Conservation (phyloP, 2,888 invertebrate genomes). For the Linyphia triangularis region DNA sequence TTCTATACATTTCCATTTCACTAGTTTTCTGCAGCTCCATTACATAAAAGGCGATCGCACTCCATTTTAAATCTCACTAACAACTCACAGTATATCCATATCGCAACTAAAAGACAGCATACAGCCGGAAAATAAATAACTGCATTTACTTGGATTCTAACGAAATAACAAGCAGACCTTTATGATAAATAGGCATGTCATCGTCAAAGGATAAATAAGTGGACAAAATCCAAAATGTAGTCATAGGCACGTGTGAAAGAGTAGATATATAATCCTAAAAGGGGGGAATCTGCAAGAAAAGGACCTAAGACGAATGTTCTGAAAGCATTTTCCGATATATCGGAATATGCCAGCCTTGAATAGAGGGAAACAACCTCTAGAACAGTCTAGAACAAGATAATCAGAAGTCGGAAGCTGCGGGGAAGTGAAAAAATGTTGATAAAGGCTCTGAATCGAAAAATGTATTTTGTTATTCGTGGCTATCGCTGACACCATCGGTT, state of each 20-base stretch:
- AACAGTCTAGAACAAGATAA: conserved; percentile 59
- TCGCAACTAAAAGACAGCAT: background rate
- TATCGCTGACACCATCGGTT: conserved; percentile 61
- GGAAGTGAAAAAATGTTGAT: conserved; percentile 58
- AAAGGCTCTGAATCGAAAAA: conserved; percentile 63
- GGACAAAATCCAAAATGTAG: conserved; percentile 31
- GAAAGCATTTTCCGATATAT: conserved; percentile 69
- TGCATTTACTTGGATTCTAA: conserved; percentile 37
- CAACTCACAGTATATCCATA: background rate
- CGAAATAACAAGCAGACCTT: conserved; percentile 47
- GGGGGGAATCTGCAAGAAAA: conserved; percentile 27
- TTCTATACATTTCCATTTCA: background rate
- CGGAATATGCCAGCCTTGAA: conserved; percentile 58
- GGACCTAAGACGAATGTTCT: conserved; percentile 53
- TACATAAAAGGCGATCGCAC: background rate
- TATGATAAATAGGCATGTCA: conserved; percentile 54
- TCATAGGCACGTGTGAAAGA: background rate
- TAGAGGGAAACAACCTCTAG: conserved; percentile 58
- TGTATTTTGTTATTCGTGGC: conserved; percentile 53
- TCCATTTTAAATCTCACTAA: background rate
- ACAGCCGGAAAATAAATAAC: conserved; percentile 37
- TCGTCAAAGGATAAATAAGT: conserved; percentile 50
- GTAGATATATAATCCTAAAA: conserved; percentile 40
- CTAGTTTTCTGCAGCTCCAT: background rate
- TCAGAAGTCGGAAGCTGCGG: conserved; percentile 40